phyloP scores from a whole-genome alignment of 2,888 invertebrate species.

The Ommatoiulus sabulosus region DNA sequence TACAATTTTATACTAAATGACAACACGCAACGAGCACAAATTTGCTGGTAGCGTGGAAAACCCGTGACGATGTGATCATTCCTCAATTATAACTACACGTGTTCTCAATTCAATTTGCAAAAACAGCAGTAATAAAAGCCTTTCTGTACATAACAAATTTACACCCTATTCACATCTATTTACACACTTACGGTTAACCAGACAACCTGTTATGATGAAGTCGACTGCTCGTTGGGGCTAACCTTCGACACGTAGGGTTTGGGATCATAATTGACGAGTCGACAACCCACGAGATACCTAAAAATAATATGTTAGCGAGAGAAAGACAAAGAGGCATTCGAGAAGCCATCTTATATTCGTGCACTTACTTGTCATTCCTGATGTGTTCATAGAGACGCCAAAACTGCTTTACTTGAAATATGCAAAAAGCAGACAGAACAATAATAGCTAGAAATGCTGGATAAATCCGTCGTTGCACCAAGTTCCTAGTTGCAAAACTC shows the following conservation, averaged over 20 bases:
- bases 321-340: not conserved
- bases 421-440: constrained; percentile 77
- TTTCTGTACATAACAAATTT: constrained; percentile 50
- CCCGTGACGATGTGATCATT: not conserved
- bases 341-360: constrained; percentile 50
- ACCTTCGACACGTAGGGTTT: constrained; percentile 53
- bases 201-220: constrained; percentile 35
- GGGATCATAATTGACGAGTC: constrained; percentile 93
- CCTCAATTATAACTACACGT: not conserved
- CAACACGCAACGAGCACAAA: constrained; percentile 17
- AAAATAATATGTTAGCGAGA: constrained; percentile 56
- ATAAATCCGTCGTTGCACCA: constrained; percentile 87
- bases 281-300: constrained; percentile 89
- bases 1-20: constrained; percentile 40
- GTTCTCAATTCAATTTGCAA: constrained; percentile 4
- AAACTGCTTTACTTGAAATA: constrained; percentile 92
- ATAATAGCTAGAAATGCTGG: constrained; percentile 85
- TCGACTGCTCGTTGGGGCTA: not conserved
- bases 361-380: constrained; percentile 91
- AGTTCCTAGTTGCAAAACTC: constrained; percentile 70
- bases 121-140: constrained; percentile 42
- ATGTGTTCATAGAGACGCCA: constrained; percentile 96
- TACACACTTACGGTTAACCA: constrained; percentile 37
- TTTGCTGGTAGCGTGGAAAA: not conserved
- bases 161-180: constrained; percentile 55